phyloP scores from a whole-genome alignment of 1,140 invertebrate species.

The Sipha flava region DNA sequence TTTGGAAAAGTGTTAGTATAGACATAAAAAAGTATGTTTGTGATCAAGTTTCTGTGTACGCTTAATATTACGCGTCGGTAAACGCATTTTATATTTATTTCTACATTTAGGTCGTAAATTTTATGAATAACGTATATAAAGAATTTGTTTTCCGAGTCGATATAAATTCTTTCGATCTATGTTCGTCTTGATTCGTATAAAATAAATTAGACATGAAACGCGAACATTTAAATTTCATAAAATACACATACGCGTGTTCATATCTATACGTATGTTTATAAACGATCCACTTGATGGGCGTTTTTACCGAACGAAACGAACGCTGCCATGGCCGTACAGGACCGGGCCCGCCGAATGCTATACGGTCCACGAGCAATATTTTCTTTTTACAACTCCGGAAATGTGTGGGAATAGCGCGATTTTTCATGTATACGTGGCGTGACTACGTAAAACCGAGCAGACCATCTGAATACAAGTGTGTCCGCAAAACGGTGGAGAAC shows the following conservation, averaged over 20 bases:
- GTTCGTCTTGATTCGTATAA: too few species aligned
- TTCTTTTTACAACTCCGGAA: background rate
- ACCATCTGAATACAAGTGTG: background rate
- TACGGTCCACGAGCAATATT: background rate
- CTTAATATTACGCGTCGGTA: background rate
- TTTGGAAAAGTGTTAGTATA: too few species aligned
- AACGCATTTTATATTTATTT: background rate
- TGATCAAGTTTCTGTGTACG: background rate
- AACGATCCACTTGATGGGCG: too few species aligned
- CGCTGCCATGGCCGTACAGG: too few species aligned
- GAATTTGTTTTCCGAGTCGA: background rate
- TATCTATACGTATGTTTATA: too few species aligned
- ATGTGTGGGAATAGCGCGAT: background rate
- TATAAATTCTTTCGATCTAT: background rate
- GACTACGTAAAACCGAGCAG: background rate
- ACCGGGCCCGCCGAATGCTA: background rate
- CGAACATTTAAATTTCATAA: too few species aligned
- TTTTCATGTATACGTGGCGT: constrained; percentile 25
- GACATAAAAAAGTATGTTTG: background rate
- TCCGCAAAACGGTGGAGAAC: background rate
- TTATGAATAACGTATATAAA: background rate
- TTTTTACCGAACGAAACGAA: too few species aligned
- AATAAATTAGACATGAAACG: background rate
- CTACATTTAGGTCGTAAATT: background rate
- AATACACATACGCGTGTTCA: too few species aligned